Evolutionary conservation across 30 jellyfish, hydroid and myxozoan species (phyloP), one percentile per base, ranked within the genome.

Genomic region (Hydractinia echinata): DNA sequence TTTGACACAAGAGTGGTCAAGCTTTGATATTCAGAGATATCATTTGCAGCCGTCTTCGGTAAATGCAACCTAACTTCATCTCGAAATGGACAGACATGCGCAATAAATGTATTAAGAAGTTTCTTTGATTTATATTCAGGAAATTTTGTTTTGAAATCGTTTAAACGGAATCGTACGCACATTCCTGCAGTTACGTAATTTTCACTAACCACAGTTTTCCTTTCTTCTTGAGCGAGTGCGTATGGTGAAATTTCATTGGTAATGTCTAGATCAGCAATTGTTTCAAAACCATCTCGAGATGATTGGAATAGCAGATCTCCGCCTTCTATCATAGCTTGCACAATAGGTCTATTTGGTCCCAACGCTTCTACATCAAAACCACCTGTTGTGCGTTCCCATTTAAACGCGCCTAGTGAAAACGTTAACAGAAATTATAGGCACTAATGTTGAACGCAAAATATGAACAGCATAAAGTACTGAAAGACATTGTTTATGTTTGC

Each of bases 211-310:
- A 64, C 8, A 64, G 74, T 44, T 64, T 44, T n/a, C 18, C 74
- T 51, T n/a, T 64, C 39, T 51, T 64, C 8, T 7, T 51, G 51
- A n/a, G 19, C 39, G 18, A 64, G 51, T 51, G 39, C 74, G 39
- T n/a, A 64, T n/a, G 19, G 19, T 51, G 19, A 44, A 64, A 4
- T n/a, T 64, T 64, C 74, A 44, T 64, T 64, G 51, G 39, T 4
- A 6, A 64, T 51, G 19, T 64, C 74, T 64, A n/a, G 10, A 7
- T n/a, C 74, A 64, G 44, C 44, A 30, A 51, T 44, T n/a, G 39
- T 64, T 64, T 64, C 74, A 64, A 64, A 64, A 64, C 74, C 74
- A 13, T 64, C 74, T 51, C 74, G 19, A 6, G 74, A 64, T 51
- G 39, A n/a, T n/a, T 51, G 74, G 18, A 64, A 64, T 44, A n/a